phyloP scores from a whole-genome alignment of 2,888 invertebrate species.

The Sycophila texana region DNA sequence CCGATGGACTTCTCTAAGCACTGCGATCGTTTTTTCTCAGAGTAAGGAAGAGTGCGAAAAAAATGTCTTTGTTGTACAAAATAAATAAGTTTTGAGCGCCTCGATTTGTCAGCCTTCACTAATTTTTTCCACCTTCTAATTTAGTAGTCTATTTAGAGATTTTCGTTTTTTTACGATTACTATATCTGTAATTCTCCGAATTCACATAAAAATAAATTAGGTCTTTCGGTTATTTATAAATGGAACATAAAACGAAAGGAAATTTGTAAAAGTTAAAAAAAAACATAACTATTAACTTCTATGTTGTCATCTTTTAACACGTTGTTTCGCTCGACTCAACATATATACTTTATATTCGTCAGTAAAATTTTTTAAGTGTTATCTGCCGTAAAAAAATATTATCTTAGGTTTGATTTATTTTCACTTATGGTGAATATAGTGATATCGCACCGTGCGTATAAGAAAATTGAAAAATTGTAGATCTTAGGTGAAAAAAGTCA shows the following conservation, averaged over 20 bases:
- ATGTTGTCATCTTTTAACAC: constrained; percentile 7
- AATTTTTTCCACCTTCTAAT: too few species aligned
- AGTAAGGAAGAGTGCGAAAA: too few species aligned
- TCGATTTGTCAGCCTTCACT: too few species aligned
- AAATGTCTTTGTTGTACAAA: too few species aligned
- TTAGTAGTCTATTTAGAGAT: too few species aligned
- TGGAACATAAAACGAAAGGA: background rate
- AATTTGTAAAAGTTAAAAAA: constrained; percentile 19
- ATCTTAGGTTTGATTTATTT: constrained; percentile 28
- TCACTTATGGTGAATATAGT: constrained; percentile 27
- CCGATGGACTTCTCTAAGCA: too few species aligned
- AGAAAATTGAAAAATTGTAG: too few species aligned
- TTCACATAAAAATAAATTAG: constrained; percentile 5
- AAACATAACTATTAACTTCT: constrained; percentile 2
- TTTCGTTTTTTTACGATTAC: too few species aligned
- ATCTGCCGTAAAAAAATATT: background rate
- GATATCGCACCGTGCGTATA: background rate
- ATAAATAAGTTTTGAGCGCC: too few species aligned
- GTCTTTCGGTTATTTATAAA: background rate
- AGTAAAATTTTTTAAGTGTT: background rate
- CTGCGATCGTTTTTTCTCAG: too few species aligned
- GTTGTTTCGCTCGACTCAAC: constrained; percentile 27
- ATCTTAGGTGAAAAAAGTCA: constrained; percentile 6
- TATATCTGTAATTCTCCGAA: background rate
- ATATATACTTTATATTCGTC: background rate